Evolutionary conservation across 2,888 invertebrate species (phyloP).

Genomic region (Ametastegia equiseti): DNA sequence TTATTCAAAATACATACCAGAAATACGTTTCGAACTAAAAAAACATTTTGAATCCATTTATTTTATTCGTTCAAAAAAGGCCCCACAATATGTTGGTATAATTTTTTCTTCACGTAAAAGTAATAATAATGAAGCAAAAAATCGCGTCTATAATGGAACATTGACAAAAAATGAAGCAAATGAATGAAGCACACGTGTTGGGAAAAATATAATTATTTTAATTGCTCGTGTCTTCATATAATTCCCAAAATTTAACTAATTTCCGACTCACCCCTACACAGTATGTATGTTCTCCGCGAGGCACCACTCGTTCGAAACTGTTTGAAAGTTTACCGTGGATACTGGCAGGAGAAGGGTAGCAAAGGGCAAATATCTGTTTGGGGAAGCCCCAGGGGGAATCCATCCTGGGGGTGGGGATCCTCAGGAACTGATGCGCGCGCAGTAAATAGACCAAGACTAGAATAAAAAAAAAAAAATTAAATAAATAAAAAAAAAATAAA

Average conservation of each 20-base stretch:
- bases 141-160: neutral
- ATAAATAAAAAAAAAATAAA: neutral
- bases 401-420: constrained; percentile 15
- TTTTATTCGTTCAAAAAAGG: no score
- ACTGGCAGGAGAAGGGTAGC: constrained; percentile 13
- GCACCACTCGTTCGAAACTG: constrained; percentile 25
- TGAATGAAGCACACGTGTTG: no score
- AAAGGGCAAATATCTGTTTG: constrained; percentile 10
- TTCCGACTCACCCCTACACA: neutral
- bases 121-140: neutral
- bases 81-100: no score
- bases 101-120: neutral
- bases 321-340: constrained; percentile 20
- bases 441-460: no score
- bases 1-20: no score
- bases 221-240: neutral
- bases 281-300: constrained; percentile 10
- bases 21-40: no score
- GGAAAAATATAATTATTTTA: no score
- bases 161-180: neutral
- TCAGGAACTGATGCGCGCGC: constrained; percentile 30
- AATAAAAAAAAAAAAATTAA: neutral
- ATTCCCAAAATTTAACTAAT: neutral
- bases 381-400: constrained; percentile 29
- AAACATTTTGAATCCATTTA: no score